phyloP scores from a whole-genome alignment of 2,113 vertebrate genomes.

The Lanius collurio region DNA sequence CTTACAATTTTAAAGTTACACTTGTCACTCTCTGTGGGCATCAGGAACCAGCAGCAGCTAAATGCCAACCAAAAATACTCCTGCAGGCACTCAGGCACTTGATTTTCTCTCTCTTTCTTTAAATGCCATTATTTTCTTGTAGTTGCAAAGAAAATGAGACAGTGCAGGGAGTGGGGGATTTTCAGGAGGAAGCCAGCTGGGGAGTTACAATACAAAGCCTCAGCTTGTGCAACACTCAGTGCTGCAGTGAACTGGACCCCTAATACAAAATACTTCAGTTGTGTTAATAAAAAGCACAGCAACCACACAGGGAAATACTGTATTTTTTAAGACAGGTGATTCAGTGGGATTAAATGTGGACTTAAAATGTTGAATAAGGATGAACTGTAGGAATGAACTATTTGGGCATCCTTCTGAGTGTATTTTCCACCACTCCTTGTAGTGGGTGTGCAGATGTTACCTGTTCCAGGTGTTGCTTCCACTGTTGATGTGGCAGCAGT shows the following conservation, averaged over 20 bases:
- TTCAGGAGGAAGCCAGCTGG: background rate
- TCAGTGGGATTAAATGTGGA: background rate
- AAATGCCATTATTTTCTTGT: background rate
- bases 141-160: background rate
- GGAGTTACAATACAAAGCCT: background rate
- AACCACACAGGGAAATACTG: background rate
- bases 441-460: background rate
- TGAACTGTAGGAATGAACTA: background rate
- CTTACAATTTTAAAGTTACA: background rate
- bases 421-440: background rate
- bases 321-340: background rate
- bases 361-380: background rate
- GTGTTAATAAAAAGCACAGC: background rate
- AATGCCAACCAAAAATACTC: constrained; percentile 4
- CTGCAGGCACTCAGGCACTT: background rate
- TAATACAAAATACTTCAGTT: background rate
- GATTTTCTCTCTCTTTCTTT: background rate
- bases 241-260: background rate
- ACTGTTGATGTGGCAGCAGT: background rate
- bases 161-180: background rate
- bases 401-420: background rate
- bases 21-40: background rate
- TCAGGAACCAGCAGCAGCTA: background rate
- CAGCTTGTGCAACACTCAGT: accelerated
- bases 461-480: background rate